Percentiles rank a stretch among this genome's conserved stretches.
phyloP scores from a whole-genome alignment of 2,113 vertebrate species.

The Amazona vittata region DNA sequence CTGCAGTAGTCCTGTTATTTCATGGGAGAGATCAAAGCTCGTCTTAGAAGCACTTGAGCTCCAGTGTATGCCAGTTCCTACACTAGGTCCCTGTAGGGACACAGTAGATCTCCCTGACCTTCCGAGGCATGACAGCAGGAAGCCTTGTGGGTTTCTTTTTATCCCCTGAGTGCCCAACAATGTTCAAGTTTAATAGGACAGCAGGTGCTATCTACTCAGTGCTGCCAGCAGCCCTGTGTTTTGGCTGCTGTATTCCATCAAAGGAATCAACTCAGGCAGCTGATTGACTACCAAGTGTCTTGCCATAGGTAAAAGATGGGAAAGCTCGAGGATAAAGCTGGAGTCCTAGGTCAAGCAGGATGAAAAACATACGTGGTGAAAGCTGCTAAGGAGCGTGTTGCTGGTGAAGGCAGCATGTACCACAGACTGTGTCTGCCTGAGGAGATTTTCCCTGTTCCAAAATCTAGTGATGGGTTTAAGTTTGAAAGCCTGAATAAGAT shows the following conservation, averaged over 20 bases:
- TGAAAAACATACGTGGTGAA: accelerated
- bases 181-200: neutral
- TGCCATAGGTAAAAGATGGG: neutral
- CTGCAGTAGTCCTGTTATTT: neutral
- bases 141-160: neutral
- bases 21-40: neutral
- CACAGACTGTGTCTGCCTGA: neutral
- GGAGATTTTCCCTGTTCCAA: neutral
- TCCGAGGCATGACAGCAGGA: neutral
- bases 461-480: neutral
- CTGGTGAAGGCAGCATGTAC: neutral
- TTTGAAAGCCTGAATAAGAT: neutral
- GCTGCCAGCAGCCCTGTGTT: neutral
- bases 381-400: neutral
- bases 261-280: neutral
- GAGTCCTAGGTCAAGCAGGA: neutral
- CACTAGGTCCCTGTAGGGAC: neutral
- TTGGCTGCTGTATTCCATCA: neutral
- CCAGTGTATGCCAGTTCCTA: neutral
- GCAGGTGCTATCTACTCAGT: neutral
- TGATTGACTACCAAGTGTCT: neutral
- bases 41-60: neutral
- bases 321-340: neutral
- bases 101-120: neutral
- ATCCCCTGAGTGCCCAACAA: neutral